Conservation (phyloP, 2,888 invertebrate species). For the Pediacus dermestoides region DNA sequence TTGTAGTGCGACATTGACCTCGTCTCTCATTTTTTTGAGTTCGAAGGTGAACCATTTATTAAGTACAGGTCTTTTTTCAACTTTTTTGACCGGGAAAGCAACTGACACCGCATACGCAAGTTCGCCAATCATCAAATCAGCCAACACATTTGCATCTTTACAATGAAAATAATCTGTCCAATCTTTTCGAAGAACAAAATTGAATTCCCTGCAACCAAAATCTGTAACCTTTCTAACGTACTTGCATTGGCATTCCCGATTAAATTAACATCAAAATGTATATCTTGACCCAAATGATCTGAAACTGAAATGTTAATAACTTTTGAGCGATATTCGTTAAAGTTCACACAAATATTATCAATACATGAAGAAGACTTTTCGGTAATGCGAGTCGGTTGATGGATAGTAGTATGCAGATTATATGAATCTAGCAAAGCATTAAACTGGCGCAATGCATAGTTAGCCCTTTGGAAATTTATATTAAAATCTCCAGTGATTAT, state of each 20-base stretch:
- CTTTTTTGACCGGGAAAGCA: not conserved
- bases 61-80: not conserved
- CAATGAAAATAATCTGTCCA: not conserved
- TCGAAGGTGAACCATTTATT: slow-evolving; percentile 1
- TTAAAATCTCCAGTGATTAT: not conserved
- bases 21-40: not conserved
- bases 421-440: not conserved
- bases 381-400: not conserved
- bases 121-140: not conserved
- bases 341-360: slow-evolving; percentile 1
- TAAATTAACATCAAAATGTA: not conserved
- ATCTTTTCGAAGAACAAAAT: not conserved
- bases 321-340: not conserved
- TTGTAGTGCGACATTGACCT: not conserved
- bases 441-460: not conserved
- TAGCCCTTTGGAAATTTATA: not conserved
- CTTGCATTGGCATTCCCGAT: not conserved
- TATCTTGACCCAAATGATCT: slow-evolving; percentile 1
- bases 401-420: not conserved
- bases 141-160: not conserved
- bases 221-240: not conserved
- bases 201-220: not conserved
- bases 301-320: slow-evolving; percentile 1
- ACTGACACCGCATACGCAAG: not conserved
- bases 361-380: not conserved